Evolutionary conservation across 2,888 invertebrate species (phyloP).

Genomic region (Apotomis capreana): DNA sequence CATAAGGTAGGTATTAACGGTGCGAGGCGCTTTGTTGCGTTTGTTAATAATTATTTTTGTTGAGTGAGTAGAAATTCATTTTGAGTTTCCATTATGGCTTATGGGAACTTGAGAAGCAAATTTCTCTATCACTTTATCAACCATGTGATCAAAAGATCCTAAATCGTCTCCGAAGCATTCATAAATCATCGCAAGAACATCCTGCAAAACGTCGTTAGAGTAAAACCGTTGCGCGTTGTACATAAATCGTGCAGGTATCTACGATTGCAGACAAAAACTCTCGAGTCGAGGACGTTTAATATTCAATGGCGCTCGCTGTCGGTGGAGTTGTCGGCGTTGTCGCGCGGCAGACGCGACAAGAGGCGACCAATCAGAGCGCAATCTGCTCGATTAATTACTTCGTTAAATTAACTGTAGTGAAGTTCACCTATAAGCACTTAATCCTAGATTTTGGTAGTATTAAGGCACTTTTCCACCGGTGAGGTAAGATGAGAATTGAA

Average conservation of each 20-base stretch:
- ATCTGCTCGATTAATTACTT: slow-evolving; percentile 69
- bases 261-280: slow-evolving; percentile 60
- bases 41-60: too few relatives aligned
- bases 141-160: background rate
- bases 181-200: slow-evolving; percentile 14
- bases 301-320: slow-evolving; percentile 66
- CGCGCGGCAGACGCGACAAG: slow-evolving; percentile 57
- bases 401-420: slow-evolving; percentile 47
- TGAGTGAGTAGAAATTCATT: too few relatives aligned
- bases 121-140: background rate
- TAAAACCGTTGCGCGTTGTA: slow-evolving; percentile 36
- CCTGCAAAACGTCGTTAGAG: slow-evolving; percentile 25
- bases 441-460: too few relatives aligned
- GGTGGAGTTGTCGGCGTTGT: slow-evolving; percentile 45
- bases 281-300: slow-evolving; percentile 64
- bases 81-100: too few relatives aligned
- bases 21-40: too few relatives aligned
- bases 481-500: too few relatives aligned
- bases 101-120: background rate
- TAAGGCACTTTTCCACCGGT: too few relatives aligned
- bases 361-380: slow-evolving; percentile 70
- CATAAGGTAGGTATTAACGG: too few relatives aligned
- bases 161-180: background rate
- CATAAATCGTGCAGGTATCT: slow-evolving; percentile 42
- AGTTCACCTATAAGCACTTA: too few relatives aligned